phyloP scores from a whole-genome alignment of 2,888 invertebrate species.

The Acanthosoma haemorrhoidale region DNA sequence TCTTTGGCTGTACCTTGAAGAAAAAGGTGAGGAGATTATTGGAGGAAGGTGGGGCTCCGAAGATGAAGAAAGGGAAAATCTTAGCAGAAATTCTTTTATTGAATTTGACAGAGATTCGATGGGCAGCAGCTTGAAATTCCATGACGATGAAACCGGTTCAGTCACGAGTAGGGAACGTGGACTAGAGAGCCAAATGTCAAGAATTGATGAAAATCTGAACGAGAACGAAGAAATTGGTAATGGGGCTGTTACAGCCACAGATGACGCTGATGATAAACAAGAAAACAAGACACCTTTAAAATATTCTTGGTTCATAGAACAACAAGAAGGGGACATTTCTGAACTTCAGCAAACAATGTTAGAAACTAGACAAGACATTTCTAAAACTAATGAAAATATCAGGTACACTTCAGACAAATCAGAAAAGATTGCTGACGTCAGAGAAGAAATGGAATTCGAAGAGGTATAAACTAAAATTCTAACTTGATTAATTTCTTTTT shows the following conservation, averaged over 20 bases:
- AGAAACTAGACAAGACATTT: neutral
- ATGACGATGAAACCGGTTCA: constrained; percentile 22
- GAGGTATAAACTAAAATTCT: neutral
- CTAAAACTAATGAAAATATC: no score
- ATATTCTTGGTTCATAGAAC: constrained; percentile 10
- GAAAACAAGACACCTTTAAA: neutral
- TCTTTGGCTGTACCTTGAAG: constrained; percentile 35
- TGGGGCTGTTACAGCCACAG: neutral
- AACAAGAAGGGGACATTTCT: neutral
- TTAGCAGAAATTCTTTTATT: constrained; percentile 33
- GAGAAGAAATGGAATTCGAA: constrained; percentile 1
- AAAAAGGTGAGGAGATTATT: constrained; percentile 35
- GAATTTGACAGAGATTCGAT: constrained; percentile 30
- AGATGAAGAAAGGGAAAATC: constrained; percentile 35
- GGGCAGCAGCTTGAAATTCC: constrained; percentile 26
- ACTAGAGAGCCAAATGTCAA: neutral
- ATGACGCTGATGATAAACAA: neutral
- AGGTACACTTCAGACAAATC: neutral
- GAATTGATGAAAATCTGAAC: neutral
- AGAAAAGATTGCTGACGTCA: neutral
- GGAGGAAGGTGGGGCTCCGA: constrained; percentile 36
- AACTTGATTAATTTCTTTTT: no score
- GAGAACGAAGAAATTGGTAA: neutral
- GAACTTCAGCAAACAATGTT: neutral
- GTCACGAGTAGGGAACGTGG: constrained; percentile 4